These are phyloP conservation scores for Acronicta alni DNA, from an alignment of 2,888 invertebrate genomes.

Conservation along the genomic window DNA sequence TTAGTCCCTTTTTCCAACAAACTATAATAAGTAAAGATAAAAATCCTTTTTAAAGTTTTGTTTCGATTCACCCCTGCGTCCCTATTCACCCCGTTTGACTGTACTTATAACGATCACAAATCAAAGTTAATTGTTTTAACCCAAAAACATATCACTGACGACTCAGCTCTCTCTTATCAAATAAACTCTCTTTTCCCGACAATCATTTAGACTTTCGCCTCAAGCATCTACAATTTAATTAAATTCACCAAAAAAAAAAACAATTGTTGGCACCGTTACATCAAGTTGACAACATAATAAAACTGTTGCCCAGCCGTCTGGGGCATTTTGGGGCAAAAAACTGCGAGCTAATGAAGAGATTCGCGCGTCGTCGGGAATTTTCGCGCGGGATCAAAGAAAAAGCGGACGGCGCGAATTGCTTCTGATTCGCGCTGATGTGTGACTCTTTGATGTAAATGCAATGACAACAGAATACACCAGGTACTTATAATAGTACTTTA, in stretches of 20 bases:
- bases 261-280: constrained; percentile 56
- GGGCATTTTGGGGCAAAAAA: constrained; percentile 59
- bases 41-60: too few relatives aligned
- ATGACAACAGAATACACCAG: neutral
- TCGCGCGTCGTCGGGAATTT: constrained; percentile 62
- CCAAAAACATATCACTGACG: constrained; percentile 1
- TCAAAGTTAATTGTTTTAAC: neutral
- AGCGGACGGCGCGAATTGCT: constrained; percentile 39
- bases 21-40: too few relatives aligned
- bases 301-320: constrained; percentile 48
- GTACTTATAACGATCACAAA: neutral
- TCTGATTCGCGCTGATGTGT: constrained; percentile 26
- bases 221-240: constrained; percentile 46
- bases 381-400: constrained; percentile 46
- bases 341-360: constrained; percentile 70
- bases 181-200: constrained; percentile 14
- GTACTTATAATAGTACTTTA: too few relatives aligned
- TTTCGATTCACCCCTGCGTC: too few relatives aligned
- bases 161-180: neutral
- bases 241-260: constrained; percentile 51
- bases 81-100: too few relatives aligned
- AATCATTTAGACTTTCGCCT: constrained; percentile 24
- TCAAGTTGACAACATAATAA: constrained; percentile 71
- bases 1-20: too few relatives aligned
- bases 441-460: constrained; percentile 15